A percentile compares a stretch with the other conserved stretches of the same genome.
These are phyloP conservation scores for Osmoderma eremita DNA, from an alignment of 2,888 invertebrate species.

Conservation along the genomic window DNA sequence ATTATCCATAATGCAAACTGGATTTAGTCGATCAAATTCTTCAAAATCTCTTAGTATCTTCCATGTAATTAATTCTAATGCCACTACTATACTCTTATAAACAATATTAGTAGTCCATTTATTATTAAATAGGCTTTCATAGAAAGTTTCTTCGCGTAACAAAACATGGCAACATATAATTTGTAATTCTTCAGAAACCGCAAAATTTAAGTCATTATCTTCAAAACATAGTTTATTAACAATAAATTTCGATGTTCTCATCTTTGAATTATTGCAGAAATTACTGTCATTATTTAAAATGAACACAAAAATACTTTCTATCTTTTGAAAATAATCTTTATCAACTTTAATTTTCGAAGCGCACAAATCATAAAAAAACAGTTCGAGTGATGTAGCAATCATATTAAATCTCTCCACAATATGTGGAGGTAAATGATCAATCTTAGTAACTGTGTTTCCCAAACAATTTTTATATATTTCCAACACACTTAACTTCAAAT, in stretches of 20 bases:
- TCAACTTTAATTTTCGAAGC: slow-evolving; percentile 45
- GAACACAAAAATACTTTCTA: slow-evolving; percentile 47
- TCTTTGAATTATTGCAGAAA: slow-evolving; percentile 22
- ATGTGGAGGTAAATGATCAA: slow-evolving; percentile 45
- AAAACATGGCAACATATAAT: slow-evolving; percentile 3
- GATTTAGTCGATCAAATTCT: background rate
- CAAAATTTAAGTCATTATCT: background rate
- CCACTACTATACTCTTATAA: background rate
- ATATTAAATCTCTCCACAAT: slow-evolving; percentile 46
- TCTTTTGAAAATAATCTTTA: slow-evolving; percentile 42
- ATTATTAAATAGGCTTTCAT: background rate
- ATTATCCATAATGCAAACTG: background rate
- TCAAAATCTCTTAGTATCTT: slow-evolving; percentile 2
- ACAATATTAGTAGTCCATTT: background rate
- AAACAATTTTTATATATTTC: slow-evolving; percentile 51
- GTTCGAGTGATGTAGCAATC: slow-evolving; percentile 52
- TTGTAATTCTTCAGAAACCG: slow-evolving; percentile 3
- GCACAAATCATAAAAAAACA: slow-evolving; percentile 53
- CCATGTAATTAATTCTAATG: slow-evolving; percentile 9
- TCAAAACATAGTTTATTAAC: slow-evolving; percentile 15
- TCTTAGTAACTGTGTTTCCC: slow-evolving; percentile 5
- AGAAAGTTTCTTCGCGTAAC: background rate
- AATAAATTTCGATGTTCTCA: slow-evolving; percentile 24
- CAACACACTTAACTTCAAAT: slow-evolving; percentile 52
- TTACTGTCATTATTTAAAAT: slow-evolving; percentile 26